Base-by-base conservation (phyloP, 2,888 invertebrate genomes). In the Aphidius colemani region DNA sequence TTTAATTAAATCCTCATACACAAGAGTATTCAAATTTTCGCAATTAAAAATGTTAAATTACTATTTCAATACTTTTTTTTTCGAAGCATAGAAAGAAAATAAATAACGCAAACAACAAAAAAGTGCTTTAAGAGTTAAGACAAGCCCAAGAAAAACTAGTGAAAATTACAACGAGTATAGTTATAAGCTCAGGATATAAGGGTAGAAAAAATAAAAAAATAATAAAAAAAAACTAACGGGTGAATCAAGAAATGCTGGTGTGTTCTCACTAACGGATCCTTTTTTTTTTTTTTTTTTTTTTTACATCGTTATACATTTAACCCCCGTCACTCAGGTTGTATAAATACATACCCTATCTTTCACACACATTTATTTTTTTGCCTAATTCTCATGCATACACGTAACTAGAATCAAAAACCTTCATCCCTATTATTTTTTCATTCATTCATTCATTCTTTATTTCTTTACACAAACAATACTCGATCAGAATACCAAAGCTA, bases 181-280 rank as follows among this genome's bases (percentile, higher is more conserved):
- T 18, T 2, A 18, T 30, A 30, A 30, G 30, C 30, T 30, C 5
- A 30, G 30, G 5, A 4, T 44, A 55, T 55, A 18, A 44, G 40
- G 41, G 56, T n/a, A 48, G 53, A 68, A 69, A 46, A 53, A 48
- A 55, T 11, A 44, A 51, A 55, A 59, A 58, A 49, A 59, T 48
- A 61, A 72, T 67, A 67, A 71, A 74, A 78, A 78, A 78, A 78
- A 77, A 75, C 76, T 77, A 66, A 69, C 68, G 67, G 75, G 73
- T 72, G 71, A 70, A 75, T 71, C 71, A 67, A 63, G 69, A 67
- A 62, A 59, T 61, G 59, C 62, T 66, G 61, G 61, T 60, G 65
- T 62, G 67, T 66, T 64, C 64, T 64, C 61, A 48, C 60, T 60
- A 63, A 61, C 51, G 51, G 55, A 30, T 30, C 55, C 44, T 30